Conservation (phyloP, 2,888 invertebrate genomes). For the Ernsta delagoae region DNA sequence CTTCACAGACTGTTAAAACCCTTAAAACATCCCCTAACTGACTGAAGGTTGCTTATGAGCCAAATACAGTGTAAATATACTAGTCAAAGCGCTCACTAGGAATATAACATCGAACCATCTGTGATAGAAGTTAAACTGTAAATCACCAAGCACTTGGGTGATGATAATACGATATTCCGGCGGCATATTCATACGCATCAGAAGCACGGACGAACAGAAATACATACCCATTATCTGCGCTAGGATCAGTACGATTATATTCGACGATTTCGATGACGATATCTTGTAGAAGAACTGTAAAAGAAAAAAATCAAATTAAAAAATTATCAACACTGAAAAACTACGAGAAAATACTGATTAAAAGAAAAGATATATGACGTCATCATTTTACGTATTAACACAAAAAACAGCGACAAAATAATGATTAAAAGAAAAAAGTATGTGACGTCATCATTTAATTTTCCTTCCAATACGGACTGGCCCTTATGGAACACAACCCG, state of each 20-base stretch:
- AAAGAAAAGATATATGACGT: too few species aligned
- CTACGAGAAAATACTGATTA: too few species aligned
- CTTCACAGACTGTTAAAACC: neutral
- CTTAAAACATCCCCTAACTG: slow-evolving; percentile 52
- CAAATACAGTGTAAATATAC: slow-evolving; percentile 97
- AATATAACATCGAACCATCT: slow-evolving; percentile 99
- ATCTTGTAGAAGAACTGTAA: slow-evolving; percentile 99
- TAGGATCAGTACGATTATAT: slow-evolving; percentile 97
- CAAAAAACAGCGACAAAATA: too few species aligned
- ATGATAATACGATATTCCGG: slow-evolving; percentile 96
- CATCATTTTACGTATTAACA: too few species aligned
- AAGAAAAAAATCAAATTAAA: slow-evolving; percentile 37
- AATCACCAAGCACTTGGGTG: slow-evolving; percentile 94
- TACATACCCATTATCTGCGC: slow-evolving; percentile 99
- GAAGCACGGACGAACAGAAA: slow-evolving; percentile 97
- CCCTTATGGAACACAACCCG: too few species aligned
- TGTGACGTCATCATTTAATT: too few species aligned
- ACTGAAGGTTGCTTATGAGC: slow-evolving; percentile 95
- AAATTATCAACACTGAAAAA: too few species aligned
- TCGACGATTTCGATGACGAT: slow-evolving; percentile 99
- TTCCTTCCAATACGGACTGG: too few species aligned
- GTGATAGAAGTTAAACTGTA: slow-evolving; percentile 99
- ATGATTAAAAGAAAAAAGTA: too few species aligned
- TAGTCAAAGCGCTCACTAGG: slow-evolving; percentile 97
- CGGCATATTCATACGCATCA: slow-evolving; percentile 99